Evolutionary conservation across 2,888 invertebrate species (phyloP), one percentile per base, ranked within the genome.

Genomic region (Athetis lepigone): DNA sequence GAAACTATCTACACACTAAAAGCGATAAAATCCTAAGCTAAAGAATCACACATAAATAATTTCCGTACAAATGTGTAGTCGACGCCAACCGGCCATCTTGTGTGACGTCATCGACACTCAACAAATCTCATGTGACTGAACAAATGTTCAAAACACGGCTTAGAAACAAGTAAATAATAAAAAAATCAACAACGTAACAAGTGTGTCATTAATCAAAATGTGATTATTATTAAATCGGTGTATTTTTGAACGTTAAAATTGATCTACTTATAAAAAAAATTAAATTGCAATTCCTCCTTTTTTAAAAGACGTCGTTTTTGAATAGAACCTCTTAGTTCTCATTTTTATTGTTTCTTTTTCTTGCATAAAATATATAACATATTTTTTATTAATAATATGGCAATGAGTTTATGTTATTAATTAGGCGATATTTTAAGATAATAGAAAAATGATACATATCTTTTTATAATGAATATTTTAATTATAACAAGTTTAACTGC

Each of bases 21-120:
- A 75, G 84, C 88, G 90, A 88, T 71, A 71, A 88, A 79, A 81
- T 65, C 74, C 45, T 88, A 82, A 83, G 84, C 90, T 92, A 93
- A 85, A 85, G 89, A 92, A 94, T 95, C 94, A 94, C 94, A 94
- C 93, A 94, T 94, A 94, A 93, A 94, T 94, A 93, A 92, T 91
- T 88, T 92, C 88, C 89, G 87, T 89, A 90, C 90, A 85, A 87
- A 85, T 84, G 77, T 85, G 88, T 83, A 88, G 72, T 62, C 74
- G 57, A 46, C 58, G 51, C 59, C 55, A 51, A 59, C 63, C 63
- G 39, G 52, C 33, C 42, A 54, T 47, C 19, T 66, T 57, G 42
- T 42, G 36, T 72, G 52, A 55, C 55, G 61, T 61, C 42, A 45
- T 64, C 64, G 75, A 73, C 73, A 79, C 78, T 67, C 86, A 89